A percentile compares a stretch with the other conserved stretches of the same genome.
phyloP scores from a whole-genome alignment of 1,140 invertebrate genomes.

The Fragariocoptes setiger region DNA sequence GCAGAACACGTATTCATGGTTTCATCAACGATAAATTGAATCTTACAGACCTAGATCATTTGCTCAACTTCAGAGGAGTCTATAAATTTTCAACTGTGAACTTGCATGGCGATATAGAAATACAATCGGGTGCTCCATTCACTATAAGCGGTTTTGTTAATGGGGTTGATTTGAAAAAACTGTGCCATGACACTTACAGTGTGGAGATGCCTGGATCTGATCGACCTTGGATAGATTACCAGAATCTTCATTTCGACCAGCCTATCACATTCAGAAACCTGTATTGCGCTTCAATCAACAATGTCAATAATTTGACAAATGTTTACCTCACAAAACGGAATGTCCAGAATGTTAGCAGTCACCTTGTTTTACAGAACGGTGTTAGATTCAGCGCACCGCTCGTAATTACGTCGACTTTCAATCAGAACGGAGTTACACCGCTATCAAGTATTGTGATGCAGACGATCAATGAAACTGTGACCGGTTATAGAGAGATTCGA shows the following conservation, averaged over 20 bases:
- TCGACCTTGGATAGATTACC: not conserved
- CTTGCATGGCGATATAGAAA: not conserved
- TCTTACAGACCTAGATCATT: constrained; percentile 1
- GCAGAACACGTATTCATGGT: constrained; percentile 4
- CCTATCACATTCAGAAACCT: constrained; percentile 2
- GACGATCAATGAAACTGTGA: constrained; percentile 5
- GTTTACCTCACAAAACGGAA: constrained; percentile 6
- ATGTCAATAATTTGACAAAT: not conserved
- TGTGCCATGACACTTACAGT: constrained; percentile 3
- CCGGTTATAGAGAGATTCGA: not conserved
- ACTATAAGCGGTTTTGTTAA: not conserved
- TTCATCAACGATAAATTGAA: constrained; percentile 7
- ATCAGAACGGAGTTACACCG: constrained; percentile 4
- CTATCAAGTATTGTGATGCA: constrained; percentile 3
- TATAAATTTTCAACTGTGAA: not conserved
- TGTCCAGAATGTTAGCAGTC: constrained; percentile 3
- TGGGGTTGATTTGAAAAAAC: constrained; percentile 1
- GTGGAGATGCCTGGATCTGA: not conserved
- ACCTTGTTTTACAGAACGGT: constrained; percentile 3
- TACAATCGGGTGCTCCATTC: constrained; percentile 4
- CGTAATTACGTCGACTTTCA: not conserved
- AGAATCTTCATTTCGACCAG: constrained; percentile 5
- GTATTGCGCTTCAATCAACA: constrained; percentile 5
- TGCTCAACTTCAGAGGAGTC: constrained; percentile 1
- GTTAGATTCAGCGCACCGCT: constrained; percentile 4